Percentiles rank a stretch among this genome's conserved stretches.
phyloP scores from a whole-genome alignment of 2,888 invertebrate genomes.

The Nymphalis polychloros region DNA sequence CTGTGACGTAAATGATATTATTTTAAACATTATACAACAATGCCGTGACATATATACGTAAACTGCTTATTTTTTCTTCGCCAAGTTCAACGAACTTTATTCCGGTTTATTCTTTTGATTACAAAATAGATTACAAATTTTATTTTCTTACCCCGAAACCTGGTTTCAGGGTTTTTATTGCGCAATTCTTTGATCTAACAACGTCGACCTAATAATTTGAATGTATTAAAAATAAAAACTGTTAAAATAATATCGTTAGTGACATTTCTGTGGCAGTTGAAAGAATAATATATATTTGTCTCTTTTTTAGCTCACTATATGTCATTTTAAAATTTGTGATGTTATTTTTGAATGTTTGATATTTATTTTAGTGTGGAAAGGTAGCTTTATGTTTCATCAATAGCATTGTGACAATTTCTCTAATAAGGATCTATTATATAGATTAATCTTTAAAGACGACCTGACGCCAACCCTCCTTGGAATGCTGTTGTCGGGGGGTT shows the following conservation, averaged over 20 bases:
- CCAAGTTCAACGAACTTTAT: conserved; percentile 34
- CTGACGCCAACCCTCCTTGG: too few species aligned
- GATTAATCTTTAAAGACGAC: too few species aligned
- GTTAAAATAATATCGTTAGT: conserved; percentile 15
- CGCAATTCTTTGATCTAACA: conserved; percentile 31
- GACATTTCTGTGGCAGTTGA: conserved; percentile 19
- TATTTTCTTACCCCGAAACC: conserved; percentile 29
- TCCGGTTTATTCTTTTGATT: conserved; percentile 34
- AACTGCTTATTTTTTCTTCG: conserved; percentile 26
- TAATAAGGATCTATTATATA: too few species aligned
- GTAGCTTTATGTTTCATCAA: too few species aligned
- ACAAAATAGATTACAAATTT: conserved; percentile 28
- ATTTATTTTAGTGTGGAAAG: background rate
- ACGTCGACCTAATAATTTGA: conserved; percentile 21
- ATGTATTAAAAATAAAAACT: conserved; percentile 30
- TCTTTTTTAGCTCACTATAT: background rate
- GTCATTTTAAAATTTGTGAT: background rate
- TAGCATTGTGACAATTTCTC: too few species aligned
- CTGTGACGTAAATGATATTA: conserved; percentile 3
- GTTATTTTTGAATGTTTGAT: background rate
- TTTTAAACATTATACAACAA: conserved; percentile 24
- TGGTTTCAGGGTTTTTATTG: conserved; percentile 31
- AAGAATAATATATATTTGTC: conserved; percentile 8
- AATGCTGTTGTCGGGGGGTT: too few species aligned
- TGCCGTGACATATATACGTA: conserved; percentile 29